phyloP scores from a whole-genome alignment of 1,140 invertebrate genomes.

The Metopolophium dirhodum region DNA sequence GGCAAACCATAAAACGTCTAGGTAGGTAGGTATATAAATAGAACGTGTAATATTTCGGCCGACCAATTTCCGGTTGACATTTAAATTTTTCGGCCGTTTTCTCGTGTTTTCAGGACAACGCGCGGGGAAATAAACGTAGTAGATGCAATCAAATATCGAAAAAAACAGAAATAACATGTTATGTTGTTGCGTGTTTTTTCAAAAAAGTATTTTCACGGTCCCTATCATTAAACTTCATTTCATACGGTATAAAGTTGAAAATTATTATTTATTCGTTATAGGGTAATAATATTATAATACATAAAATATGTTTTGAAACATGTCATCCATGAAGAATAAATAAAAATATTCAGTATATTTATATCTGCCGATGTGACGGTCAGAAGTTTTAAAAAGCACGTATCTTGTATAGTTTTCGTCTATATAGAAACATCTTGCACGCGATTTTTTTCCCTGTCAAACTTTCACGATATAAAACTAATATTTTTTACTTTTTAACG shows the following conservation, averaged over 20 bases:
- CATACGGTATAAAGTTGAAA: not conserved
- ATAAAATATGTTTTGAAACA: not conserved
- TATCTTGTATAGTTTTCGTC: not conserved
- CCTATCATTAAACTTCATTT: not conserved
- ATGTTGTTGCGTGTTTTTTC: not conserved
- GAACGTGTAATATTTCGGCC: not conserved
- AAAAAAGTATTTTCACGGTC: not conserved
- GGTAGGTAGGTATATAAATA: too few species aligned
- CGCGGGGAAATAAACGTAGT: not conserved
- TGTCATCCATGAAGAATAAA: not conserved
- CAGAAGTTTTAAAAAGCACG: constrained; percentile 36
- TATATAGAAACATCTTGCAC: not conserved
- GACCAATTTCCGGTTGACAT: not conserved
- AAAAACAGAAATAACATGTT: not conserved
- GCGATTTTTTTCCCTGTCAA: not conserved
- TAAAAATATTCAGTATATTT: constrained; percentile 22
- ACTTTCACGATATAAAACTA: constrained; percentile 18
- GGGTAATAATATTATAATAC: not conserved
- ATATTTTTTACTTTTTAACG: constrained; percentile 48
- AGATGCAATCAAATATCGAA: too few species aligned
- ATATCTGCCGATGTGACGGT: not conserved
- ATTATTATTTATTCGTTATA: not conserved
- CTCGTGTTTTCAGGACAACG: not conserved
- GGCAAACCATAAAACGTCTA: too few species aligned
- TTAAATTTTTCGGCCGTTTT: not conserved